Evolutionary conservation across 2,888 invertebrate genomes (phyloP).

Genomic region (Nephrotoma appendiculata): DNA sequence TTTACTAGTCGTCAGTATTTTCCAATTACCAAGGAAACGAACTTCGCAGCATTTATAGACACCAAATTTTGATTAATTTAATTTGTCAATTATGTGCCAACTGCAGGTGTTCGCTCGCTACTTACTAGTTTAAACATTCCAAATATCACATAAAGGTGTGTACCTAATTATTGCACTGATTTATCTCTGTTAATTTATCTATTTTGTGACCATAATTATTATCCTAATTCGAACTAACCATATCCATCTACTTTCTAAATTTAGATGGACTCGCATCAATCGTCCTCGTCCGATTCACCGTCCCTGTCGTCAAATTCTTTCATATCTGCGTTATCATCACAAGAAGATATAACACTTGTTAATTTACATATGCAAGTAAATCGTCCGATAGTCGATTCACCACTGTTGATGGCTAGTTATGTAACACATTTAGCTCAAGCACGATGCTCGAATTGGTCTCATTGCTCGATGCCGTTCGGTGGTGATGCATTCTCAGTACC

Average conservation of each 20-base stretch:
- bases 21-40: too few species aligned
- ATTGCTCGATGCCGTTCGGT: slow-evolving; percentile 52
- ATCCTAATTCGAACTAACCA: not conserved
- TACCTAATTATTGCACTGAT: not conserved
- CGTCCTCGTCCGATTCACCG: slow-evolving; percentile 60
- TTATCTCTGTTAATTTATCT: not conserved
- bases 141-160: not conserved
- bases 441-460: slow-evolving; percentile 53
- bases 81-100: too few species aligned
- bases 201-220: not conserved
- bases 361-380: slow-evolving; percentile 91
- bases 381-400: slow-evolving; percentile 82
- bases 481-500: slow-evolving; percentile 67
- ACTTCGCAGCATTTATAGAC: too few species aligned
- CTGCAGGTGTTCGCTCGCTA: too few species aligned
- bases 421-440: slow-evolving; percentile 82
- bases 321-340: slow-evolving; percentile 82
- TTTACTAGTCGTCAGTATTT: too few species aligned
- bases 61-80: too few species aligned
- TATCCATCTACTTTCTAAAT: not conserved
- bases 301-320: slow-evolving; percentile 75
- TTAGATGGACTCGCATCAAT: slow-evolving; percentile 31
- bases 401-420: slow-evolving; percentile 88
- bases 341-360: slow-evolving; percentile 81
- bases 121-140: too few species aligned